Base-by-base conservation (phyloP, 2,888 invertebrate genomes). In the Caenorhabditis sinica region DNA sequence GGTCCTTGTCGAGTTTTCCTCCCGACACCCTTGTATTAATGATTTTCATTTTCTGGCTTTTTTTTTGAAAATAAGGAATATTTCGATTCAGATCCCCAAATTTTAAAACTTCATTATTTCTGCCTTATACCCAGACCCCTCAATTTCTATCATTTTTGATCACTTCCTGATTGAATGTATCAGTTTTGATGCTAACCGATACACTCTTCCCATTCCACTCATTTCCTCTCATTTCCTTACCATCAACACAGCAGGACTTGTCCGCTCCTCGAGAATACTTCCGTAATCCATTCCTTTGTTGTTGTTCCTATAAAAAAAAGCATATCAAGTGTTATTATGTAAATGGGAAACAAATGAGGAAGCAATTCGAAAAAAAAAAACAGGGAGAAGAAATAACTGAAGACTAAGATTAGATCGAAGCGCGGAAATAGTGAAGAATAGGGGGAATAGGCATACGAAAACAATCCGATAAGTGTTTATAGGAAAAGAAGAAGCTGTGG, bases 221-320 rank as follows among this genome's bases (percentile, higher is more conserved):
- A n/a, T n/a, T n/a, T n/a, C n/a, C n/a, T n/a, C n/a, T n/a, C 51
- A 9, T 25, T 20, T 71, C n/a, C 86, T 63, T 66, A 91, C 92
- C 87, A 89, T 89, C 25, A 92, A 80, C 61, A 89, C 90, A 43
- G 83, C 83, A 20, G 90, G 86, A 81, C 88, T 90, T 40, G 91
- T 89, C 33, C 87, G 85, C 65, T 91, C 91, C 61, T 91, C 91
- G 28, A 91, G 88, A 63, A 91, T 86, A 45, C 82, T 88, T 30
- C 86, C 88, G 66, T 88, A 86, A 81, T 91, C 91, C 90, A 87
- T 91, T 51, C 23, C 40, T 28, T 65, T 30, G 36, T 43, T n/a
- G 30, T 61, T 30, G 65, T 65, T 43, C 43, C 40, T 51, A 33
- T 17, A 65, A 65, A 53, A 65, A 33, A 40, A 68, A 60, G 20